phyloP scores from a whole-genome alignment of 2,888 invertebrate species.

The Pristionchus japonicus region DNA sequence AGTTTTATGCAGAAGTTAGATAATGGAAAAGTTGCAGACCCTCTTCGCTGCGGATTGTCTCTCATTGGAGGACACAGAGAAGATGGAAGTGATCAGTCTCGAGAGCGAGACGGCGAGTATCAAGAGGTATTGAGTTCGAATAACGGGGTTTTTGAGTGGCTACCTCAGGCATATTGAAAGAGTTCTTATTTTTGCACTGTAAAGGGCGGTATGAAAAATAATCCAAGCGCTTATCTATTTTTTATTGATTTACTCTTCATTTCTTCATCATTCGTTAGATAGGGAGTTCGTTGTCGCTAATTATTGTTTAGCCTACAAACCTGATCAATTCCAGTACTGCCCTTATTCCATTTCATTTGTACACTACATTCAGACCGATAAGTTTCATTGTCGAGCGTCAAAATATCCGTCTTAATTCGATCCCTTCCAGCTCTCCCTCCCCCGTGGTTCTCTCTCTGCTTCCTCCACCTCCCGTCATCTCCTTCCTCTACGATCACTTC shows the following conservation, averaged over 20 bases:
- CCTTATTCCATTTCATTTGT: too few relatives aligned
- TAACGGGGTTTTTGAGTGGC: too few relatives aligned
- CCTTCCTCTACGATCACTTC: slow-evolving; percentile 38
- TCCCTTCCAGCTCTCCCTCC: background rate
- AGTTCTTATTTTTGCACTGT: too few relatives aligned
- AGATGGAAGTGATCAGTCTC: background rate
- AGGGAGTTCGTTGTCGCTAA: too few relatives aligned
- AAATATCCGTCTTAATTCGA: background rate
- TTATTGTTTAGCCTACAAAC: too few relatives aligned
- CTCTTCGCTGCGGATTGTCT: slow-evolving; percentile 23
- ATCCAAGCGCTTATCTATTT: too few relatives aligned
- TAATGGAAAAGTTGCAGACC: background rate
- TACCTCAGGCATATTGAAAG: too few relatives aligned
- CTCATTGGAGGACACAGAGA: background rate
- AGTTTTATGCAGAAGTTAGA: background rate
- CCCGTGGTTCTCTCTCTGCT: background rate
- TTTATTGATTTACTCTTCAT: too few relatives aligned
- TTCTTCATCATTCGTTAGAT: too few relatives aligned
- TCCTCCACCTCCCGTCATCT: slow-evolving; percentile 15
- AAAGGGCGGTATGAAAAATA: too few relatives aligned
- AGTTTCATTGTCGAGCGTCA: background rate
- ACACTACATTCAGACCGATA: too few relatives aligned
- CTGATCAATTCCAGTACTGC: too few relatives aligned
- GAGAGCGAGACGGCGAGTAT: slow-evolving; percentile 21
- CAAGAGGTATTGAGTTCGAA: background rate